Conservation (phyloP, 2,797 vertebrate genomes). For the Linurgus olivaceus region DNA sequence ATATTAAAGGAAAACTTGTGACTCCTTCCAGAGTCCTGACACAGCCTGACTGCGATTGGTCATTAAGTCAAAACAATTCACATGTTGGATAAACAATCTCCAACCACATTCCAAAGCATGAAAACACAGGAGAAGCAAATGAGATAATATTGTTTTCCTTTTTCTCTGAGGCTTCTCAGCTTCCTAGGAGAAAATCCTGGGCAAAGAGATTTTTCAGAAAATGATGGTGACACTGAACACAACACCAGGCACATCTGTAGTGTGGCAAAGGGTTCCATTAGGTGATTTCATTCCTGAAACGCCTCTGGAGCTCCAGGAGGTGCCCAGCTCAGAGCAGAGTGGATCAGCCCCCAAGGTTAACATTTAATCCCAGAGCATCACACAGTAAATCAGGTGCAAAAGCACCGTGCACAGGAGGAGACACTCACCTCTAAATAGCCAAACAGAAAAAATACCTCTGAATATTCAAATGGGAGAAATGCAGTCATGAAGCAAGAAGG, state of each 20-base stretch:
- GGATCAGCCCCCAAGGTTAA: neutral
- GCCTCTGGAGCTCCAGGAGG: neutral
- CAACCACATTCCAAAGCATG: too few relatives aligned
- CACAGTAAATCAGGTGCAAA: neutral
- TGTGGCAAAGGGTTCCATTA: neutral
- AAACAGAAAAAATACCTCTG: neutral
- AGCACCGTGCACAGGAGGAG: accelerated
- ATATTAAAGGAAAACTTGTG: too few relatives aligned
- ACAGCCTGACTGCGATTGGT: too few relatives aligned
- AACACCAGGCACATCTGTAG: neutral
- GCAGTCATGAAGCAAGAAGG: neutral
- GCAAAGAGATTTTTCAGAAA: too few relatives aligned
- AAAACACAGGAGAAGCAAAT: too few relatives aligned
- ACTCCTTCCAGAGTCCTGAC: too few relatives aligned
- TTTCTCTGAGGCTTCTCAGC: too few relatives aligned
- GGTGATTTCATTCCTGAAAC: neutral
- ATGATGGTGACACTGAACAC: too few relatives aligned
- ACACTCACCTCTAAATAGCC: neutral
- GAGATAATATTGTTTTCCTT: too few relatives aligned
- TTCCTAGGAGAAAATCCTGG: too few relatives aligned
- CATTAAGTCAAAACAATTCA: too few relatives aligned
- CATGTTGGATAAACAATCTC: too few relatives aligned
- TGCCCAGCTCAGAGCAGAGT: neutral
- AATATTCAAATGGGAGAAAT: neutral
- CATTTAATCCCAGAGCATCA: neutral